Conservation (phyloP, 2,113 vertebrate species). For the Empidonax alnorum region DNA sequence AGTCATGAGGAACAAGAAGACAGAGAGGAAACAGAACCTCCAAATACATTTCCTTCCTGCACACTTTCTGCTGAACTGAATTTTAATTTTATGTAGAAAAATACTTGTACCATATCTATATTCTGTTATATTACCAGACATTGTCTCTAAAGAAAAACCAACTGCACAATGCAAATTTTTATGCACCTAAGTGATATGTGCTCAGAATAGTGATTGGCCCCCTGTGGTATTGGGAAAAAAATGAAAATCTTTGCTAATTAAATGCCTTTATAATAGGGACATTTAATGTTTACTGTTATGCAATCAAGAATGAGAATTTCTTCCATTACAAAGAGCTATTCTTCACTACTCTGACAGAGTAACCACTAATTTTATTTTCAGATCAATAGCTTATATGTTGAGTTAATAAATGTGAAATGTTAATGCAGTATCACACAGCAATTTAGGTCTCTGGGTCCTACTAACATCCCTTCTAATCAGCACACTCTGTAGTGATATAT, state of each 20-base stretch:
- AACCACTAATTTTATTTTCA: slow-evolving; percentile 74
- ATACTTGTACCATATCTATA: slow-evolving; percentile 20
- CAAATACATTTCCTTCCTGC: background rate
- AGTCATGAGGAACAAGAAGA: background rate
- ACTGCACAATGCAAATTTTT: slow-evolving; percentile 75
- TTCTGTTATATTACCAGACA: slow-evolving; percentile 49
- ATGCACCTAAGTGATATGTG: slow-evolving; percentile 73
- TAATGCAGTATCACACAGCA: slow-evolving; percentile 63
- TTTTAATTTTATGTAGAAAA: slow-evolving; percentile 19
- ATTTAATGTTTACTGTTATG: slow-evolving; percentile 71
- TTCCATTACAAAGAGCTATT: slow-evolving; percentile 54
- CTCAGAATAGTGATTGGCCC: slow-evolving; percentile 72
- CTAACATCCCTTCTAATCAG: slow-evolving; percentile 55
- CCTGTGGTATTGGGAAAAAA: slow-evolving; percentile 59
- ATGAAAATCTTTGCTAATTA: slow-evolving; percentile 80
- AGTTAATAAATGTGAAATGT: slow-evolving; percentile 73
- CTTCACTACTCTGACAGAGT: slow-evolving; percentile 51
- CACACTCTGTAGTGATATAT: slow-evolving; percentile 23
- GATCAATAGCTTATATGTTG: slow-evolving; percentile 71
- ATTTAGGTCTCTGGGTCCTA: slow-evolving; percentile 54
- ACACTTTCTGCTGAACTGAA: background rate
- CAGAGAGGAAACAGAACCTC: slow-evolving; percentile 5
- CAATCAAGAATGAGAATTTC: slow-evolving; percentile 51
- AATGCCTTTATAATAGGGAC: slow-evolving; percentile 69
- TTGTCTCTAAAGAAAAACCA: slow-evolving; percentile 67